Evolutionary conservation across 2,113 vertebrate species (phyloP).

Genomic region (Clarias batrachus): DNA sequence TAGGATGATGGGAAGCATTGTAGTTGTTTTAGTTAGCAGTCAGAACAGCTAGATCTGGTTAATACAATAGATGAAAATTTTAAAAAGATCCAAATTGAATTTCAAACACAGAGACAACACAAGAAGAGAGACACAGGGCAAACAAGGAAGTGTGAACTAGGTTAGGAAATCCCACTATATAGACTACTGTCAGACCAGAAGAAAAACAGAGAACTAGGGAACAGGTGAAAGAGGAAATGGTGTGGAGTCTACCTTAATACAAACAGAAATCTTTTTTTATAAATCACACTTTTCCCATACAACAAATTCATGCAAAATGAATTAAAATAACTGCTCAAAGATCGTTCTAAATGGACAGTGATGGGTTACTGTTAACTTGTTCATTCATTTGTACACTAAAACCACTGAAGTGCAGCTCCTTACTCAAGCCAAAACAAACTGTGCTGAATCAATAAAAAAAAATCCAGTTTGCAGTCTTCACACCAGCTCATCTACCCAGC

Average conservation of each 20-base stretch:
- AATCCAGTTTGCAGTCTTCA: conserved; percentile 64
- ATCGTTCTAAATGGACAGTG: neutral
- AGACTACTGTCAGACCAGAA: neutral
- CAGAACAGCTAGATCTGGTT: neutral
- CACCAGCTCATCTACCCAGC: conserved; percentile 69
- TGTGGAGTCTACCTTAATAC: neutral
- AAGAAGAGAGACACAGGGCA: neutral
- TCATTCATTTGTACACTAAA: conserved; percentile 5
- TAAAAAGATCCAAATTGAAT: neutral
- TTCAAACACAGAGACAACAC: neutral
- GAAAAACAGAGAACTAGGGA: neutral
- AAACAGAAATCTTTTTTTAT: neutral
- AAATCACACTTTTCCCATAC: neutral
- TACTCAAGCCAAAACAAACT: conserved; percentile 37
- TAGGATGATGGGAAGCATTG: neutral
- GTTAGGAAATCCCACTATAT: neutral
- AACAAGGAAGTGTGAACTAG: neutral
- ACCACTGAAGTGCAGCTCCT: neutral
- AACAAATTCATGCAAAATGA: neutral
- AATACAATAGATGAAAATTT: neutral
- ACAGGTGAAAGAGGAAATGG: neutral
- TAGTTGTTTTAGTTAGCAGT: neutral
- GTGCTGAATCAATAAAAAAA: conserved; percentile 46
- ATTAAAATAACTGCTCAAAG: too few species aligned
- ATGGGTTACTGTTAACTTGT: neutral